These are phyloP conservation scores for Arbacia lixula DNA, from an alignment of 53 echinoderm and acorn worm genomes.

Conservation along the genomic window DNA sequence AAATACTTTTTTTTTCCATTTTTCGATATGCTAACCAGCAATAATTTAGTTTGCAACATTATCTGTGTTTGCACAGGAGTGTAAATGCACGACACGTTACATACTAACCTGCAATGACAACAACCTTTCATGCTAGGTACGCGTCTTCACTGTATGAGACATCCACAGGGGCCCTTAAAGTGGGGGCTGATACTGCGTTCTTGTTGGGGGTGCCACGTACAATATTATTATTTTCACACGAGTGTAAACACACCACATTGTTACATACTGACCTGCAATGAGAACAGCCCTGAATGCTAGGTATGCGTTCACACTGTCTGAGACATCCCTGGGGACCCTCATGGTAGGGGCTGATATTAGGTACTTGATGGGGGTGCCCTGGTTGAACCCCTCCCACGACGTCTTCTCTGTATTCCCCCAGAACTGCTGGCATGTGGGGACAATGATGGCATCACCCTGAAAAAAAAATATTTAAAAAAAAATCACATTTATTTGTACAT, in stretches of 20 bases:
- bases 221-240: neutral
- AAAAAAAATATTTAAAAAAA: too few relatives aligned
- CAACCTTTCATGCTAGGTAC: too few relatives aligned
- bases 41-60: too few relatives aligned
- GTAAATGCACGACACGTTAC: too few relatives aligned
- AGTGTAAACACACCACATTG: too few relatives aligned
- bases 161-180: too few relatives aligned
- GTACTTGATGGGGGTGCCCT: conserved; percentile 93
- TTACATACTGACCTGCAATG: conserved; percentile 76
- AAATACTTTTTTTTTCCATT: too few relatives aligned
- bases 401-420: conserved; percentile 88
- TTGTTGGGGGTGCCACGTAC: neutral
- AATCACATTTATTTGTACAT: too few relatives aligned
- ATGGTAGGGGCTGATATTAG: conserved; percentile 99
- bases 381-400: conserved; percentile 85
- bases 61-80: neutral
- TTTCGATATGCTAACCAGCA: too few relatives aligned
- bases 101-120: conserved; percentile 83
- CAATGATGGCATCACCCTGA: conserved; percentile 93
- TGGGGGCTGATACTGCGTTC: too few relatives aligned
- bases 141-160: too few relatives aligned
- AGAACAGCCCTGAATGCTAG: conserved; percentile 92
- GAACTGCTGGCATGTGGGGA: conserved; percentile 86
- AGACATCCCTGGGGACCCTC: conserved; percentile 92
- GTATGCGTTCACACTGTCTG: conserved; percentile 89